Evolutionary conservation across 2,888 invertebrate genomes (phyloP).

Genomic region (Catonia carolina): DNA sequence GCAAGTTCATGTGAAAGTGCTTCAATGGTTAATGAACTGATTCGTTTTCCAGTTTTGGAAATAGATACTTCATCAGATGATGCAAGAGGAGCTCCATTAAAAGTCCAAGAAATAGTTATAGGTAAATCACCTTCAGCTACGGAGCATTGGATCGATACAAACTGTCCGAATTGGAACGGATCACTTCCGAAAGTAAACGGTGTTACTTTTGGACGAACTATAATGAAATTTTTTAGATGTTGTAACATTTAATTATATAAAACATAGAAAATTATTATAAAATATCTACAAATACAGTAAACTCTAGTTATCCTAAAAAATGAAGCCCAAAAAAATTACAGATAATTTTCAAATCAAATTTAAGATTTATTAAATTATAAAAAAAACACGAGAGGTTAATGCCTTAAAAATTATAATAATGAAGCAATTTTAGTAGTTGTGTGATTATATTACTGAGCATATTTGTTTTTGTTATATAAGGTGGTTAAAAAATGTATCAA

Average conservation of each 20-base stretch:
- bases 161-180: constrained; percentile 42
- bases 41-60: constrained; percentile 32
- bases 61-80: constrained; percentile 25
- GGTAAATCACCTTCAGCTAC: constrained; percentile 42
- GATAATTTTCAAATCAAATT: background rate
- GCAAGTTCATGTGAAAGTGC: constrained; percentile 23
- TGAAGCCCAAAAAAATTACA: no score
- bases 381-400: background rate
- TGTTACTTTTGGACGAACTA: constrained; percentile 39
- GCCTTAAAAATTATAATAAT: no score
- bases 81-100: constrained; percentile 48
- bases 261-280: no score
- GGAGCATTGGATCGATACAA: constrained; percentile 43
- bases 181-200: constrained; percentile 36
- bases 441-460: no score
- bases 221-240: background rate
- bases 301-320: no score
- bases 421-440: no score
- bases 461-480: no score
- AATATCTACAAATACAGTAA: no score
- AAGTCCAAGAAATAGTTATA: constrained; percentile 41
- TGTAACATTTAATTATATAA: no score
- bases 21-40: constrained; percentile 35
- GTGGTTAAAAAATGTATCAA: no score
- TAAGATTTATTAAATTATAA: background rate